Evolutionary conservation across 2,888 invertebrate species (phyloP).

Genomic region (Entomobrya proxima): DNA sequence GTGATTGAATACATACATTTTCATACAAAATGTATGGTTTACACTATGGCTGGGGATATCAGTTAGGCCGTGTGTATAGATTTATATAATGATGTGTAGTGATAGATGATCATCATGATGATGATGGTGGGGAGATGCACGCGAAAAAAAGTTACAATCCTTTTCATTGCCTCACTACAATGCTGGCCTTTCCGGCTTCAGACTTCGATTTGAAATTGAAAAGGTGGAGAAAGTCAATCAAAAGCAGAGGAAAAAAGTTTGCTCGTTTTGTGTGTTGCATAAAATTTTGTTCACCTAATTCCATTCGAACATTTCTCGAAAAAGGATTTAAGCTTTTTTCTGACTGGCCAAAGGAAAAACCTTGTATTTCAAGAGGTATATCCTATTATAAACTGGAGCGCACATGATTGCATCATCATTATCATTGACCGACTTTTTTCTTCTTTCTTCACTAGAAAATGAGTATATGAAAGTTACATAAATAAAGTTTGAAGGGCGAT

Average conservation of each 20-base stretch:
- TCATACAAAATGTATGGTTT: too few relatives aligned
- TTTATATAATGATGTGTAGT: not conserved
- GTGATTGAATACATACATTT: conserved; percentile 29
- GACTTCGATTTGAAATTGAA: conserved; percentile 3
- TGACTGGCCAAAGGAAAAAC: not conserved
- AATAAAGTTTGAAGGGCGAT: not conserved
- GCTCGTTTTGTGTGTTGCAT: conserved; percentile 19
- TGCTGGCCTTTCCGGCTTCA: not conserved
- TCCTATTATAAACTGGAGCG: not conserved
- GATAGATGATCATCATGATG: not conserved
- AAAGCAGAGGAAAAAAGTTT: conserved; percentile 40
- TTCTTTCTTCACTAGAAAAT: not conserved
- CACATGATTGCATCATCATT: not conserved
- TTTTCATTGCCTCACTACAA: not conserved
- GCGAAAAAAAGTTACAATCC: not conserved
- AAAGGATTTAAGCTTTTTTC: conserved; percentile 44
- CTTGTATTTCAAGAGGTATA: not conserved
- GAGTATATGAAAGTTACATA: not conserved
- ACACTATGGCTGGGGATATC: too few relatives aligned
- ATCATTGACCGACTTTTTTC: conserved; percentile 31
- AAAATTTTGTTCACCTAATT: conserved; percentile 55
- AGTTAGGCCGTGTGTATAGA: not conserved
- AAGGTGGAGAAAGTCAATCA: conserved; percentile 52
- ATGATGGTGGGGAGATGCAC: conserved; percentile 4
- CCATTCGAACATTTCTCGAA: conserved; percentile 31